A percentile compares a stretch with the other conserved stretches of the same genome.
Evolutionary conservation across 2,888 invertebrate species (phyloP).

Genomic region (Strigamia transsilvanica): DNA sequence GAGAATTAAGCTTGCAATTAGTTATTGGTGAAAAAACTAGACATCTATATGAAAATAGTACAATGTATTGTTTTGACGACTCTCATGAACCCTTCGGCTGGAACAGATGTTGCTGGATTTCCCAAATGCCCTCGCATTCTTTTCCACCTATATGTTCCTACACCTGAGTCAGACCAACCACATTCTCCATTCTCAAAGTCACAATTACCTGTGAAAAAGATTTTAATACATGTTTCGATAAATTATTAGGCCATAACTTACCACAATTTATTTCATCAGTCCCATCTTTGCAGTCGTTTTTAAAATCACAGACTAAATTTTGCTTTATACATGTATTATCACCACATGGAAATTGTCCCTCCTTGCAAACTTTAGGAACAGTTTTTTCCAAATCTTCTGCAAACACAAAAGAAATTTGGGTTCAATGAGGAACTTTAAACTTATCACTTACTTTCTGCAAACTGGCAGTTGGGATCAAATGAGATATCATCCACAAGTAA

Average conservation of each 20-base stretch:
- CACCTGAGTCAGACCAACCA: conserved; percentile 43
- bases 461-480: neutral
- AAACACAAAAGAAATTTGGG: neutral
- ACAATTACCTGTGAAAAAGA: neutral
- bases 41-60: neutral
- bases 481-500: conserved; percentile 7
- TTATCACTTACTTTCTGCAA: neutral
- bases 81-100: neutral
- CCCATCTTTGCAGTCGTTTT: neutral
- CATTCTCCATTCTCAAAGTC: neutral
- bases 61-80: neutral
- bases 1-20: neutral
- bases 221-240: neutral
- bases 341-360: neutral
- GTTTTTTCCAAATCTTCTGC: neutral
- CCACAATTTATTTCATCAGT: conserved; percentile 2
- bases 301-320: neutral
- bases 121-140: neutral
- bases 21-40: neutral
- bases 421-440: too few relatives aligned
- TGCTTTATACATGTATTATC: neutral
- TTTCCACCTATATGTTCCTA: conserved; percentile 5
- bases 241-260: too few relatives aligned
- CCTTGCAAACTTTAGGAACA: neutral
- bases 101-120: too few relatives aligned